Evolutionary conservation across 2,113 vertebrate species (phyloP).

Genomic region (Chlorodrepanis virens): DNA sequence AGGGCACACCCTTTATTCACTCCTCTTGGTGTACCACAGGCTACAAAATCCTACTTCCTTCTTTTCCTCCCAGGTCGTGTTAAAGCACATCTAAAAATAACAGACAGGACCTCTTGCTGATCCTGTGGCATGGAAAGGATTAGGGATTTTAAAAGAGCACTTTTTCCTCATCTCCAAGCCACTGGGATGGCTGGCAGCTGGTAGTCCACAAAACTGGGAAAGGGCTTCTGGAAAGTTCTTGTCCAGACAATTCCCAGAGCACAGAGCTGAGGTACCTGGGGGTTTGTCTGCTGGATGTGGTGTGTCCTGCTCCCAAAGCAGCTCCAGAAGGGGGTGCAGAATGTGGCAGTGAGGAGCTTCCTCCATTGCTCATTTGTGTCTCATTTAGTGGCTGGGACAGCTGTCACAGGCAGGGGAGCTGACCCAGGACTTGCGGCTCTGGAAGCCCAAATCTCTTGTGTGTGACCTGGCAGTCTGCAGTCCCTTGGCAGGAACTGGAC

Average conservation of each 20-base stretch:
- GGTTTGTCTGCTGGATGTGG: background rate
- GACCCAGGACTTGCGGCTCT: background rate
- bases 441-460: background rate
- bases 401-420: background rate
- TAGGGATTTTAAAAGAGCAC: background rate
- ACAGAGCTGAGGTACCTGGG: background rate
- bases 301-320: background rate
- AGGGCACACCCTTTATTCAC: slow-evolving; percentile 53
- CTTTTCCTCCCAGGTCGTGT: slow-evolving; percentile 24
- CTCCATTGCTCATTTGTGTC: background rate
- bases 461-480: background rate
- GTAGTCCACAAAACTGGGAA: background rate
- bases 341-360: background rate
- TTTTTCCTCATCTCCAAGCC: background rate
- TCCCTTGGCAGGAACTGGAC: background rate
- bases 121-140: background rate
- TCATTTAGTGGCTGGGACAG: background rate
- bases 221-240: background rate
- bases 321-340: background rate
- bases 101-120: background rate
- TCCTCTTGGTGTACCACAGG: slow-evolving; percentile 57
- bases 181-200: background rate
- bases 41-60: slow-evolving; percentile 64
- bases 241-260: background rate
- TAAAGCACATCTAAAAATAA: slow-evolving; percentile 61